Base-by-base conservation (phyloP, 2,113 vertebrate genomes). In the Eubucco bourcierii region DNA sequence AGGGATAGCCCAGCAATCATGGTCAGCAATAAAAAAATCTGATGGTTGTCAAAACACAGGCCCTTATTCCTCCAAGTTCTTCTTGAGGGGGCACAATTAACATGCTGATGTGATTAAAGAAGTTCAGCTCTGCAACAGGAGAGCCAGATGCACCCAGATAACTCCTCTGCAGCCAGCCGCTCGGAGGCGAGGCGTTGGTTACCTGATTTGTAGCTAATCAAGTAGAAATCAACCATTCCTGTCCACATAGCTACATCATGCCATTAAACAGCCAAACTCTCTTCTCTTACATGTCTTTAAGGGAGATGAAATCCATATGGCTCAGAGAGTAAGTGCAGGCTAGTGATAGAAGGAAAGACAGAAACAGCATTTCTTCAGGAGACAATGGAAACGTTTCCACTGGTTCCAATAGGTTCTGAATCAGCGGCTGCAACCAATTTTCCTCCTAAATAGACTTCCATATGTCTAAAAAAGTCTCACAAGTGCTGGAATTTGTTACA, bases 161-260 rank as follows among this genome's bases (percentile, higher is more conserved):
- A 95, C 95, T 96, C 88, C 94, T 95, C 92, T 13, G 1, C 77
- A 90, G 67, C 37, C 76, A 94, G 86, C 60, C 9, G 39, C 96
- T 97, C 47, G 63, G 90, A 97, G 85, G 83, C 20, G 39, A 97
- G 89, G 95, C 31, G 82, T 95, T 96, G 95, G 90, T 97, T 97
- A 96, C 97, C 97, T 97, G 97, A 97, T 97, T 98, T 97, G 97
- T 95, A 97, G 97, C 95, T 95, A 97, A 97, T 97, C 95, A 95
- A 95, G 95, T 72, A 94, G 97, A 95, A 97, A 97, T 96, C 97
- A 96, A 89, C 97, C 94, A 94, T 93, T 94, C 91, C 96, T 96
- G 88, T 95, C 87, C 90, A 90, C 92, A 92, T 64, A 95, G 60
- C 93, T 91, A 88, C 86, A 87, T 75, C 58, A 44, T 93, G 90